A percentile compares a stretch with the other conserved stretches of the same genome.
phyloP scores from a whole-genome alignment of 2,888 invertebrate genomes.

The Hartigia nigra region DNA sequence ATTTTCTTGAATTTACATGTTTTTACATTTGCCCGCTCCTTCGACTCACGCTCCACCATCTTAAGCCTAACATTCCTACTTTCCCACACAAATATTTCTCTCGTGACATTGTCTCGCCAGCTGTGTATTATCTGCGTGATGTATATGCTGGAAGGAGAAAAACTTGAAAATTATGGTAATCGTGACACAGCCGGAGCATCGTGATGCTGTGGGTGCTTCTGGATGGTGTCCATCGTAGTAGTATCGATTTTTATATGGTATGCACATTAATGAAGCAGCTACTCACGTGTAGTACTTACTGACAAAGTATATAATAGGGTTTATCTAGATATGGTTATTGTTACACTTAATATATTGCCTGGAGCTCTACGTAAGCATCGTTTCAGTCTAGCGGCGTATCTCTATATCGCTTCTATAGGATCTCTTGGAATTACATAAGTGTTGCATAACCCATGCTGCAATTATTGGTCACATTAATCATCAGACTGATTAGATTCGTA shows the following conservation, averaged over 20 bases:
- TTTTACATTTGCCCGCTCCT: not conserved
- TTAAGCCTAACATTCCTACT: constrained; percentile 44
- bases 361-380: not conserved
- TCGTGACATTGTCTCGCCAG: constrained; percentile 28
- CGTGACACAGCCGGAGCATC: constrained; percentile 20
- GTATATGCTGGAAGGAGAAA: constrained; percentile 33
- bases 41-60: constrained; percentile 16
- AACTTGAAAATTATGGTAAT: constrained; percentile 25
- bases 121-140: constrained; percentile 45
- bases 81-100: constrained; percentile 54
- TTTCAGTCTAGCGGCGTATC: not conserved
- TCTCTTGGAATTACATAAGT: not conserved
- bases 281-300: not conserved
- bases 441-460: not conserved
- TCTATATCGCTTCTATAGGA: not conserved
- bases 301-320: not conserved
- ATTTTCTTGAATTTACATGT: constrained; percentile 1
- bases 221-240: not conserved
- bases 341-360: not conserved
- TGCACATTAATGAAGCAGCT: not conserved
- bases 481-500: not conserved
- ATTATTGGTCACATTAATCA: not conserved
- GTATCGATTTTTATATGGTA: not conserved
- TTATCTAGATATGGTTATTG: not conserved
- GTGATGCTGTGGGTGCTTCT: not conserved